Evolutionary conservation across 2,888 invertebrate genomes (phyloP).

Genomic region (Mythimna ferrago): DNA sequence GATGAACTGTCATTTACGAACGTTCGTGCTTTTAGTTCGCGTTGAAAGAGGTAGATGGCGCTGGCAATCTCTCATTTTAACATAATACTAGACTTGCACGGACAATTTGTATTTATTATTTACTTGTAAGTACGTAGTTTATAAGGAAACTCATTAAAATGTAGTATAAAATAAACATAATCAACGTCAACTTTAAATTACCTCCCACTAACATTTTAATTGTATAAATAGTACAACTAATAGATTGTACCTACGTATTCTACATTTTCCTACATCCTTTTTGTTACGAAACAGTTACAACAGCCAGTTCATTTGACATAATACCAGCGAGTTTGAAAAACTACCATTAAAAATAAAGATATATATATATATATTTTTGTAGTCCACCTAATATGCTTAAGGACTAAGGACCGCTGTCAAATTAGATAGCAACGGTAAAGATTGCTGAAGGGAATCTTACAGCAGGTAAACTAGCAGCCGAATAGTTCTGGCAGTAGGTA

Average conservation of each 20-base stretch:
- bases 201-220: not conserved
- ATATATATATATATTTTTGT: too few species aligned
- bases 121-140: not conserved
- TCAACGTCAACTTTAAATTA: constrained; percentile 19
- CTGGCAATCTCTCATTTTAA: not conserved
- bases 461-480: too few species aligned
- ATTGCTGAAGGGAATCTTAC: too few species aligned
- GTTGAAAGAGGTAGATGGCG: constrained; percentile 38
- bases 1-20: not conserved
- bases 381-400: too few species aligned
- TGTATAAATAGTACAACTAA: not conserved
- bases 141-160: not conserved
- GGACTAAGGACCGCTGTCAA: too few species aligned
- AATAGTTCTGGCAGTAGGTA: too few species aligned
- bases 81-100: too few species aligned
- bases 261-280: not conserved
- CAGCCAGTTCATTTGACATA: not conserved
- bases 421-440: too few species aligned
- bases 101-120: not conserved
- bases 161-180: not conserved
- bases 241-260: not conserved
- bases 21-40: constrained; percentile 1
- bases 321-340: too few species aligned
- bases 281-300: not conserved
- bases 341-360: too few species aligned